phyloP scores from a whole-genome alignment of 2,797 vertebrate genomes.

The Ceryle rudis region DNA sequence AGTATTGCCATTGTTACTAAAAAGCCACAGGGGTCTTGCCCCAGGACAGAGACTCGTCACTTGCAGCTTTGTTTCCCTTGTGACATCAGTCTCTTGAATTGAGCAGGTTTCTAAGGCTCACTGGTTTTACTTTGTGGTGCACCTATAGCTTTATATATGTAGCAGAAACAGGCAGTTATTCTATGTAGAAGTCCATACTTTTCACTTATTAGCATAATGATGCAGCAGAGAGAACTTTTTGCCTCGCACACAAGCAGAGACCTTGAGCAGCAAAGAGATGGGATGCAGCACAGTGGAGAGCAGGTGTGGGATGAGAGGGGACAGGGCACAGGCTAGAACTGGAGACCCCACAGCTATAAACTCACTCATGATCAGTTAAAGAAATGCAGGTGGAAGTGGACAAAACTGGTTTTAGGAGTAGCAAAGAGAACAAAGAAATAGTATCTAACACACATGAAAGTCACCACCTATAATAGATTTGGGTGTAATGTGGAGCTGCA shows the following conservation, averaged over 20 bases:
- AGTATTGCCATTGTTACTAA: background rate
- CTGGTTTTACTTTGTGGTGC: background rate
- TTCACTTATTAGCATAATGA: background rate
- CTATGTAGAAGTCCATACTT: background rate
- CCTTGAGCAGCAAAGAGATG: background rate
- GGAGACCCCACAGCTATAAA: background rate
- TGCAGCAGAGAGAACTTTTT: background rate
- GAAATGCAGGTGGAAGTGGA: background rate
- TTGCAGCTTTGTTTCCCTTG: background rate
- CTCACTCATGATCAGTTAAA: background rate
- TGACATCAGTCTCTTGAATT: background rate
- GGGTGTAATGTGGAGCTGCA: background rate
- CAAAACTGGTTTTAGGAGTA: background rate
- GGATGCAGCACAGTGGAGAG: background rate
- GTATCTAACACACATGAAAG: background rate
- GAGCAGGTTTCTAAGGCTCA: background rate
- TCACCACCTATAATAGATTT: background rate
- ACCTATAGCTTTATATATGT: background rate
- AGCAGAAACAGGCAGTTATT: background rate
- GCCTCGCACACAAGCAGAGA: background rate
- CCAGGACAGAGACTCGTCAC: background rate
- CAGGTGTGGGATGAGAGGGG: background rate
- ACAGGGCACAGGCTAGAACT: background rate
- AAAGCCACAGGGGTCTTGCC: background rate
- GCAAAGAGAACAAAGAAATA: background rate